These are phyloP conservation scores for Cyanistes caeruleus DNA, from an alignment of 2,113 vertebrate genomes.

Conservation along the genomic window DNA sequence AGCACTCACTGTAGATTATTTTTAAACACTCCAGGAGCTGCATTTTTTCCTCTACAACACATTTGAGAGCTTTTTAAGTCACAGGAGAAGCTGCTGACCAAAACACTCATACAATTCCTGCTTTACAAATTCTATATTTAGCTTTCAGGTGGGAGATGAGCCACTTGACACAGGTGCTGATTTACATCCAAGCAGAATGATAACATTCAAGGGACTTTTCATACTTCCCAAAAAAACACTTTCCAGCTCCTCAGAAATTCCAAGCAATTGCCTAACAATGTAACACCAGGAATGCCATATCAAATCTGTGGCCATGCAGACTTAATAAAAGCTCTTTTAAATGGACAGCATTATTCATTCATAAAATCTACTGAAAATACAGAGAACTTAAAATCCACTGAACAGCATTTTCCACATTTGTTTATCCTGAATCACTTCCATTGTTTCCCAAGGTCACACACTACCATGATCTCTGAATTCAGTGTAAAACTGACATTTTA, in stretches of 20 bases:
- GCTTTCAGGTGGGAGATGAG: background rate
- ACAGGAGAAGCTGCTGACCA: background rate
- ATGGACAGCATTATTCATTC: background rate
- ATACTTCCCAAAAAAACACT: background rate
- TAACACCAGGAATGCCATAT: background rate
- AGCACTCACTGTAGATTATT: background rate
- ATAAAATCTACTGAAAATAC: conserved; percentile 17
- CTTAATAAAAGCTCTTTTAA: background rate
- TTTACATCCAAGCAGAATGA: background rate
- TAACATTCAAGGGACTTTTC: background rate
- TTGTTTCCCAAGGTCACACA: conserved; percentile 28
- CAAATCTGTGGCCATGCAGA: background rate
- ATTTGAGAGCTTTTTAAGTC: background rate
- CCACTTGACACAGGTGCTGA: background rate
- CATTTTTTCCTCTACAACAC: background rate
- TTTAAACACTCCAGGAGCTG: background rate
- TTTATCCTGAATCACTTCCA: conserved; percentile 36
- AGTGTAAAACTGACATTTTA: conserved; percentile 54
- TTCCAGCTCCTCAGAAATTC: background rate
- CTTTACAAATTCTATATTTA: background rate
- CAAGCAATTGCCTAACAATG: background rate
- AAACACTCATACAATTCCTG: background rate
- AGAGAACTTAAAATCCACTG: background rate
- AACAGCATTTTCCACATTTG: conserved; percentile 46
- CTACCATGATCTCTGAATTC: conserved; percentile 25